A percentile compares a stretch with the other conserved stretches of the same genome.
Conservation (phyloP, 2,888 invertebrate species). For the Drosophila pseudotalamancana region DNA sequence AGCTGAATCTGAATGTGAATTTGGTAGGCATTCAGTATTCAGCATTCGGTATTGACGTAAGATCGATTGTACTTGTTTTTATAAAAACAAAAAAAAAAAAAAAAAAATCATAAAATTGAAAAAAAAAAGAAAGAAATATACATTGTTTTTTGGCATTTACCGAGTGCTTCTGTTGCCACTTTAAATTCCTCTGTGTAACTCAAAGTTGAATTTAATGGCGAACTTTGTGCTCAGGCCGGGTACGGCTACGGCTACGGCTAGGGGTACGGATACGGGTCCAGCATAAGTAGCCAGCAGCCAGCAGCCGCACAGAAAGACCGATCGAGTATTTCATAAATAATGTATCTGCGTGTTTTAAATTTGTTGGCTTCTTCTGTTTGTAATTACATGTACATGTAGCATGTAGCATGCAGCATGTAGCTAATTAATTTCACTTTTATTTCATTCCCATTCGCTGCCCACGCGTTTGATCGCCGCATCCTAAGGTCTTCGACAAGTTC, state of each 20-base stretch:
- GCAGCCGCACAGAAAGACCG: slow-evolving; percentile 5
- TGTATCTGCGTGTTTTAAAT: slow-evolving; percentile 62
- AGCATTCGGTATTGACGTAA: slow-evolving; percentile 58
- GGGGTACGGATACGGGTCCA: no score
- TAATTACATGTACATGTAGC: slow-evolving; percentile 68
- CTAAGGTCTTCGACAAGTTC: slow-evolving; percentile 69
- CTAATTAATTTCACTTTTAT: slow-evolving; percentile 70
- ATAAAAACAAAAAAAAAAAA: slow-evolving; percentile 10
- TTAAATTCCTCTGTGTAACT: slow-evolving; percentile 55
- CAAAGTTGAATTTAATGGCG: slow-evolving; percentile 48
- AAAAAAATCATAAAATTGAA: no score
- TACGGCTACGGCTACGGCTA: no score
- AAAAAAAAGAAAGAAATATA: slow-evolving; percentile 13
- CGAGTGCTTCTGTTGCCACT: slow-evolving; percentile 55
- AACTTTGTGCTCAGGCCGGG: slow-evolving; percentile 27
- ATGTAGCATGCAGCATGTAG: no score
- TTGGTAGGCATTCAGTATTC: slow-evolving; percentile 20
- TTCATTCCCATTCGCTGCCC: slow-evolving; percentile 22
- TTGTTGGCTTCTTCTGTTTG: slow-evolving; percentile 56
- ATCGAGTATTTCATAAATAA: slow-evolving; percentile 30
- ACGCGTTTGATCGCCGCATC: slow-evolving; percentile 58
- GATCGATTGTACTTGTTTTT: slow-evolving; percentile 55
- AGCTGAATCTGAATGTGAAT: slow-evolving; percentile 2
- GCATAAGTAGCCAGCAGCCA: slow-evolving; percentile 18
- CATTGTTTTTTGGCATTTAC: slow-evolving; percentile 37